Evolutionary conservation across 1,140 invertebrate genomes (phyloP).

Genomic region (Hyles euphorbiae): DNA sequence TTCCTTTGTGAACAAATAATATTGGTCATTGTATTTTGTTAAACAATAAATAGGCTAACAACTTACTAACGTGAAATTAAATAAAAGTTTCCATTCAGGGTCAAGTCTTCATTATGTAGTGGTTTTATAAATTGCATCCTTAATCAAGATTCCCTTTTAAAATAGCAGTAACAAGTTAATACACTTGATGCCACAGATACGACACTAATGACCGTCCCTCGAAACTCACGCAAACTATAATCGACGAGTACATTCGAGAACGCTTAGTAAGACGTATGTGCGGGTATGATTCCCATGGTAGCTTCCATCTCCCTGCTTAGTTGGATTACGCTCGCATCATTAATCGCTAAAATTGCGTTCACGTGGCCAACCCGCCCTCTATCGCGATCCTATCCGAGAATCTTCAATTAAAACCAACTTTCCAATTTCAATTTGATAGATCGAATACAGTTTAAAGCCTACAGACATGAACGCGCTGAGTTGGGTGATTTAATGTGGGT

Average conservation of each 20-base stretch:
- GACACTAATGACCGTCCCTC: too few relatives aligned
- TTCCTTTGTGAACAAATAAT: too few relatives aligned
- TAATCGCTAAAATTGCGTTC: conserved; percentile 66
- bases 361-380: conserved; percentile 33
- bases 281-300: conserved; percentile 40
- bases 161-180: too few relatives aligned
- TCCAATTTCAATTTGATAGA: conserved; percentile 54
- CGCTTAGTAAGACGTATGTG: conserved; percentile 44
- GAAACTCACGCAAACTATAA: too few relatives aligned
- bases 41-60: too few relatives aligned
- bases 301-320: conserved; percentile 54
- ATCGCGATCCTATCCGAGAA: conserved; percentile 33
- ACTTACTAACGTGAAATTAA: too few relatives aligned
- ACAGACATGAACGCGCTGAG: conserved; percentile 4
- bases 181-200: background rate
- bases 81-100: too few relatives aligned
- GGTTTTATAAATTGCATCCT: too few relatives aligned
- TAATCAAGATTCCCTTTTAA: too few relatives aligned
- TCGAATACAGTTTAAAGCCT: conserved; percentile 25
- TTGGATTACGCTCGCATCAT: conserved; percentile 66
- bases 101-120: too few relatives aligned
- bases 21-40: too few relatives aligned
- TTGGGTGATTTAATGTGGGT: conserved; percentile 8
- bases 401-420: conserved; percentile 60
- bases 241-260: conserved; percentile 30